phyloP scores from a whole-genome alignment of 2,888 invertebrate species.

The Brenthis ino region DNA sequence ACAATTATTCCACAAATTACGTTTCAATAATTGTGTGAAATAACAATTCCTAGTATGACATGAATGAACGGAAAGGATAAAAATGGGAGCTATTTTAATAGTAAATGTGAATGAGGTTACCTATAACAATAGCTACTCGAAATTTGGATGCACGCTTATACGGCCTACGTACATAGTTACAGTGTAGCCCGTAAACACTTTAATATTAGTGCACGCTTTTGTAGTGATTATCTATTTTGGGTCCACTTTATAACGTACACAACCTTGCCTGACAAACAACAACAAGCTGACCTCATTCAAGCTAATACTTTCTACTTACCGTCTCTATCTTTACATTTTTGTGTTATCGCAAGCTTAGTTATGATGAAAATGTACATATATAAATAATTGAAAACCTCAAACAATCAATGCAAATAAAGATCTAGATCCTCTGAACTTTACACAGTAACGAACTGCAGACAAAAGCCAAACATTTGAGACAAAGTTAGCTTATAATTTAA shows the following conservation, averaged over 20 bases:
- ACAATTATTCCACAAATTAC: too few relatives aligned
- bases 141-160: conserved; percentile 18
- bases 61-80: conserved; percentile 22
- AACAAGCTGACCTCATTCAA: conserved; percentile 7
- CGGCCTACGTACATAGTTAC: conserved; percentile 18
- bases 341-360: background rate
- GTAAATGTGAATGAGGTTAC: conserved; percentile 27
- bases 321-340: background rate
- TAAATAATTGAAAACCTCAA: background rate
- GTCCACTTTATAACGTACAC: conserved; percentile 15
- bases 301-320: background rate
- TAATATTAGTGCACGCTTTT: conserved; percentile 21
- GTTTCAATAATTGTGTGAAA: too few relatives aligned
- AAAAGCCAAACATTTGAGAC: background rate
- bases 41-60: conserved; percentile 2
- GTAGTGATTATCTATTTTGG: conserved; percentile 28
- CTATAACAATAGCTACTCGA: conserved; percentile 29
- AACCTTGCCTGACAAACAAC: conserved; percentile 12
- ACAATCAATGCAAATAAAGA: background rate
- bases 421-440: background rate
- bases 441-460: background rate
- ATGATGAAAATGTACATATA: background rate
- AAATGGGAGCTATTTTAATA: conserved; percentile 12
- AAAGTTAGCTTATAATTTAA: background rate
- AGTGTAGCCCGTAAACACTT: conserved; percentile 10